Percentiles rank a stretch among this genome's conserved stretches.
phyloP scores from a whole-genome alignment of 2,888 invertebrate genomes.

The Chaitophorus viminalis region DNA sequence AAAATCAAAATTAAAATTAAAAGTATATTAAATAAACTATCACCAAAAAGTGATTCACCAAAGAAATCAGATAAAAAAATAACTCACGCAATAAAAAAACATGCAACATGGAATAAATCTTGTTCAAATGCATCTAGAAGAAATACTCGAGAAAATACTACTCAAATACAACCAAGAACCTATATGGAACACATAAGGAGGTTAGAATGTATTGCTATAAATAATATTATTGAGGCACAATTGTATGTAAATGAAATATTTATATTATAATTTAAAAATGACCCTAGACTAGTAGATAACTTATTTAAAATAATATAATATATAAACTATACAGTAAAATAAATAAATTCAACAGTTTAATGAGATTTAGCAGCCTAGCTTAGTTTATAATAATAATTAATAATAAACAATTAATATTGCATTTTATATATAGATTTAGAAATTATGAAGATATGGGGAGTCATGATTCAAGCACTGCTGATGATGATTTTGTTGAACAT shows the following conservation, averaged over 20 bases:
- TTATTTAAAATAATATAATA: too few relatives aligned
- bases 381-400: not conserved
- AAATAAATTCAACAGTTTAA: not conserved
- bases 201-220: not conserved
- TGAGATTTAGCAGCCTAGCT: too few relatives aligned
- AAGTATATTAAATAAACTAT: not conserved
- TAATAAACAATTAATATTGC: not conserved
- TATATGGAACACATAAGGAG: not conserved
- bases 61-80: conserved; percentile 24
- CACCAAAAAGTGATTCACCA: not conserved
- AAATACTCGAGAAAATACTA: not conserved
- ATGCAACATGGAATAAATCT: not conserved
- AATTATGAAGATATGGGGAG: not conserved
- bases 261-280: not conserved
- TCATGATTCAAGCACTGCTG: not conserved
- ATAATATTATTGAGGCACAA: not conserved
- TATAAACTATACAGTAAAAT: conserved; percentile 16
- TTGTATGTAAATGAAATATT: not conserved
- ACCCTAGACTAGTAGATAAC: not conserved
- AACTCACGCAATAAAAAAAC: not conserved
- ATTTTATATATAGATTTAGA: conserved; percentile 29
- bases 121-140: conserved; percentile 10
- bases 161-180: not conserved
- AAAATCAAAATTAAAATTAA: conserved; percentile 19
- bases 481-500: conserved; percentile 26